Percentiles rank a stretch among this genome's conserved stretches.
phyloP scores from a whole-genome alignment of 2,797 vertebrate species.

The Coilia nasus region DNA sequence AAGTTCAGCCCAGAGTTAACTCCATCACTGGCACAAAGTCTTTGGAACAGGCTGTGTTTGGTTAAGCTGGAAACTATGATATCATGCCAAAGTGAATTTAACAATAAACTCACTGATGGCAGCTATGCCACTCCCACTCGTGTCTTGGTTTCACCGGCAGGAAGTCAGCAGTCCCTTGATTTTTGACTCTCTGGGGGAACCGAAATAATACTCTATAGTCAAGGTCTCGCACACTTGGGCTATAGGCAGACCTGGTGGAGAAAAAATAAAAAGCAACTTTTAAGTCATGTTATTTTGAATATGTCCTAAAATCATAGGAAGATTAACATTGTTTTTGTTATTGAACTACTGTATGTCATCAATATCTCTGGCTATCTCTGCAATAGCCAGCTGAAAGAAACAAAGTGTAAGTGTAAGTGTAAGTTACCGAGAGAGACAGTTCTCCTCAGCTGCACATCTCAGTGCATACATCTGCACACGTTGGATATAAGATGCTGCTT shows the following conservation, averaged over 20 bases:
- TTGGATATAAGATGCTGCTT: conserved; percentile 80
- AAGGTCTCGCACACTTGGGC: conserved; percentile 69
- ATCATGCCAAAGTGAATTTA: not conserved
- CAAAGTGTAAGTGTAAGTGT: not conserved
- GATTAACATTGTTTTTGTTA: no score
- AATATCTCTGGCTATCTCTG: no score
- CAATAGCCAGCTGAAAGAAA: not conserved
- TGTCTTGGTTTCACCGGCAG: conserved; percentile 79
- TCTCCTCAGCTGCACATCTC: conserved; percentile 82
- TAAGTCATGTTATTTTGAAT: no score
- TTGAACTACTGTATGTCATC: no score
- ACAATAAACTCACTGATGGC: conserved; percentile 77
- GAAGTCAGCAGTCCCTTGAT: conserved; percentile 83
- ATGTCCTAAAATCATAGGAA: not conserved
- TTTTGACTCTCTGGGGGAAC: conserved; percentile 85
- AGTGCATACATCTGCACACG: conserved; percentile 82
- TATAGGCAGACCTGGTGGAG: conserved; percentile 71
- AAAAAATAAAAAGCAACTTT: no score
- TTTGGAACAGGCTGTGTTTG: not conserved
- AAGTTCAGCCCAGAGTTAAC: not conserved
- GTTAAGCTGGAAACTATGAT: not conserved
- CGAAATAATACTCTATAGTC: conserved; percentile 80
- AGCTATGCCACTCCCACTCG: conserved; percentile 88
- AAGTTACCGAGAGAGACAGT: conserved; percentile 80
- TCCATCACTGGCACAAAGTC: not conserved